Conservation (phyloP, 1,140 invertebrate genomes). For the Drosophila sulfurigaster region DNA sequence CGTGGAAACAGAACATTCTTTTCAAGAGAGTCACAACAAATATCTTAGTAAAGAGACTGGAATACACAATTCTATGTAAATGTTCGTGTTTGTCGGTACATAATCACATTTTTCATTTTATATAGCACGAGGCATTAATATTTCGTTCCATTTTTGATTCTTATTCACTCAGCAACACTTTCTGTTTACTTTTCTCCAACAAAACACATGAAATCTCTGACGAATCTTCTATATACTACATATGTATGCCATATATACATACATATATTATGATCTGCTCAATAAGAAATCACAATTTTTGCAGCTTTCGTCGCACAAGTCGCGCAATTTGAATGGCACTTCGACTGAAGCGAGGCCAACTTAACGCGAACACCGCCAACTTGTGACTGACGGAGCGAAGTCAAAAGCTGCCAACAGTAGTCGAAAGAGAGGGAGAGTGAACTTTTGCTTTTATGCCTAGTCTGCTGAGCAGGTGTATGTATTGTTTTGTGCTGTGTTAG, state of each 20-base stretch:
- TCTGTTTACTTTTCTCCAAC: conserved; percentile 2
- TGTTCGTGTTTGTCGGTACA: neutral
- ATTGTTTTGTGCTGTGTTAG: no score
- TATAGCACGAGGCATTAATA: neutral
- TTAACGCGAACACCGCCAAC: conserved; percentile 38
- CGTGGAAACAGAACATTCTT: conserved; percentile 4
- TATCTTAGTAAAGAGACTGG: neutral
- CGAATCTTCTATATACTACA: conserved; percentile 1
- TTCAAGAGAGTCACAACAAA: neutral
- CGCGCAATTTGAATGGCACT: conserved; percentile 3
- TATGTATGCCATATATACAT: neutral
- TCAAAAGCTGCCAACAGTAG: conserved; percentile 25
- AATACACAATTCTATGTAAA: neutral
- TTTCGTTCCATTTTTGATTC: conserved; percentile 6
- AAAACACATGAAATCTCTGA: neutral
- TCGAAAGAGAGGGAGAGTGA: conserved; percentile 12
- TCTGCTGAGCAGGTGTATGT: conserved; percentile 43
- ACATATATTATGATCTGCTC: conserved; percentile 12
- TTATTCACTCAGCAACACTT: neutral
- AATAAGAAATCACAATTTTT: conserved; percentile 22
- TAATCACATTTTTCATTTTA: conserved; percentile 3
- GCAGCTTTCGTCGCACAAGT: conserved; percentile 18
- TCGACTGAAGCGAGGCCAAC: conserved; percentile 23
- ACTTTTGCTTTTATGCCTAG: conserved; percentile 37
- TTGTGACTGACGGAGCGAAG: conserved; percentile 54